Base-by-base conservation (phyloP, 2,888 invertebrate genomes). In the Oxytorus armatus region DNA sequence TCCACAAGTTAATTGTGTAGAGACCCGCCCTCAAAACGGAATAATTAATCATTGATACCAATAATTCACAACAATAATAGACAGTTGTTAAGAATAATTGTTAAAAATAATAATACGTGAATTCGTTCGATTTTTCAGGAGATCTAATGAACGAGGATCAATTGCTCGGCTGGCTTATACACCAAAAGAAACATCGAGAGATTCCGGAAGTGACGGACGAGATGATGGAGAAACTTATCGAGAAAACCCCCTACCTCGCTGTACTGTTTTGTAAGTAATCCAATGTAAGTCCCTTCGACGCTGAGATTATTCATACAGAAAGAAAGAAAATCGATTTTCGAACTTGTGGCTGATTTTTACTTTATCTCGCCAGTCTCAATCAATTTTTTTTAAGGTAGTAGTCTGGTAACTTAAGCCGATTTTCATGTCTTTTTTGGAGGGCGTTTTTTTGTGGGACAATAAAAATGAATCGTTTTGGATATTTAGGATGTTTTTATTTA, bases 131-230 rank as follows among this genome's bases (percentile, higher is more conserved):
- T 55, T 25, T 82, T 82, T 7, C 95, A 94, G 97, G 98, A 82
- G 97, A 98, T 92, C 92, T 98, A 72, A 95, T 96, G 93, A 97
- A 98, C 89, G 98, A 98, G 92, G 97, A 98, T 77, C 96, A 96
- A 86, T 93, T 98, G 0, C 93, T 98, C 42, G 97, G 97, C 65
- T 98, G 98, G 98, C 92, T 98, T 85, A 93, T 97, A 25, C 97
- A 98, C 91, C 98, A 98, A 90, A 97, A 97, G 90, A 95, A 96
- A 83, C 97, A 97, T 90, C 96, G 96, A 76, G 97, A 98, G 93
- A 98, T 98, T 86, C 97, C 98, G 57, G 97, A 97, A 92, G 95
- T 98, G 21, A 98, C 97, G 7, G 97, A 97, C 89, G 97, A 97
- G 93, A 97, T 97, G 96, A 96, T 98, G 94, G 97, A 98, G 86